A percentile compares a stretch with the other conserved stretches of the same genome.
Evolutionary conservation across 2,888 invertebrate genomes (phyloP).

Genomic region (Pollenia angustigena): DNA sequence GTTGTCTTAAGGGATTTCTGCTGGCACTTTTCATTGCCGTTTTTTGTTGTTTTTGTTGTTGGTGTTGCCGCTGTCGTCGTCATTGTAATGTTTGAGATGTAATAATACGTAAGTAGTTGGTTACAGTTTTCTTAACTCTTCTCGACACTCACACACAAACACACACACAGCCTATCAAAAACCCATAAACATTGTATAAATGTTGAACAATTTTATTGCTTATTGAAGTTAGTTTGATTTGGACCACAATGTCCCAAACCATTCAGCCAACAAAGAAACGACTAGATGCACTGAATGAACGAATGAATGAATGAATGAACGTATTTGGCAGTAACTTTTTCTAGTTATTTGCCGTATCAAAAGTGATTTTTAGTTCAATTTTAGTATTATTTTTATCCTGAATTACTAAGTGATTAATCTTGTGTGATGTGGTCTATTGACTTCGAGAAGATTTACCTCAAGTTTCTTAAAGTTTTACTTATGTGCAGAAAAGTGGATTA

Average conservation of each 20-base stretch:
- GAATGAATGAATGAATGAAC: conserved; percentile 18
- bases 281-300: neutral
- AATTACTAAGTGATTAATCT: conserved; percentile 77
- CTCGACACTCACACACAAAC: neutral
- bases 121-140: conserved; percentile 41
- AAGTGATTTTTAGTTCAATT: conserved; percentile 53
- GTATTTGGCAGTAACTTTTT: conserved; percentile 40
- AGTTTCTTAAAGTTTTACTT: conserved; percentile 44
- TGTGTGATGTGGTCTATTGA: conserved; percentile 77
- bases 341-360: conserved; percentile 58
- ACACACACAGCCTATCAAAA: neutral
- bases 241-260: conserved; percentile 42
- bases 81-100: conserved; percentile 66
- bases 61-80: conserved; percentile 26
- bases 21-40: conserved; percentile 44
- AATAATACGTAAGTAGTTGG: conserved; percentile 68
- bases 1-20: conserved; percentile 60
- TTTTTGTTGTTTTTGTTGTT: neutral
- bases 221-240: conserved; percentile 56
- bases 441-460: conserved; percentile 67
- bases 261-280: conserved; percentile 17
- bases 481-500: conserved; percentile 18
- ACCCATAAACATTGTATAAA: conserved; percentile 23
- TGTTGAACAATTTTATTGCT: conserved; percentile 57
- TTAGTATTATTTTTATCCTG: conserved; percentile 53